Percentiles rank a stretch among this genome's conserved stretches.
These are phyloP conservation scores for Serripes groenlandicus DNA, from an alignment of 2,888 invertebrate species.

Conservation along the genomic window DNA sequence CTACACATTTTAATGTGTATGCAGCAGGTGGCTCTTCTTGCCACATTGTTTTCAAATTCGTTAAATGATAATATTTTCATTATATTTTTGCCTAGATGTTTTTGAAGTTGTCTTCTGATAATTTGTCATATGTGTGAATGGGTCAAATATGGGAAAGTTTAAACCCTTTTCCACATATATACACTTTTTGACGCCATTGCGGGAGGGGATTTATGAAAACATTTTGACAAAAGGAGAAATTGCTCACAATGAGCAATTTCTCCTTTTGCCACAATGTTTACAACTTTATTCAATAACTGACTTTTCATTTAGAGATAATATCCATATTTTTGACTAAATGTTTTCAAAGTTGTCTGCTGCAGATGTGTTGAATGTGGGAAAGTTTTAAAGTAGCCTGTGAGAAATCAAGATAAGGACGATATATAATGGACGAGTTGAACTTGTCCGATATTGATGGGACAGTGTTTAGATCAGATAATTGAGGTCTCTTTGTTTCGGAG, in stretches of 20 bases:
- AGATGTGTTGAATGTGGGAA: too few species aligned
- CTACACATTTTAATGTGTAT: background rate
- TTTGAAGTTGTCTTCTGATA: too few species aligned
- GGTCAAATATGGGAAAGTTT: background rate
- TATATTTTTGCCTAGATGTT: too few species aligned
- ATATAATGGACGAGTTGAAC: too few species aligned
- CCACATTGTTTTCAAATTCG: background rate
- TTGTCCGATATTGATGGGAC: conserved; percentile 2
- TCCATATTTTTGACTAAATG: too few species aligned
- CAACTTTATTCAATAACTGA: too few species aligned
- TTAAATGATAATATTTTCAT: background rate
- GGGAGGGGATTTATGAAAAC: background rate
- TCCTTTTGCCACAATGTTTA: conserved; percentile 1
- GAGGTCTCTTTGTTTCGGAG: too few species aligned
- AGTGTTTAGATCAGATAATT: conserved; percentile 2
- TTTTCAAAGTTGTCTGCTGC: too few species aligned
- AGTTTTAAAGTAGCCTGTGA: too few species aligned
- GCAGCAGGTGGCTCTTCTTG: background rate
- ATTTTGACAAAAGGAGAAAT: conserved; percentile 6
- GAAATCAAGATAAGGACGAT: too few species aligned
- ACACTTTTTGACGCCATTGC: background rate
- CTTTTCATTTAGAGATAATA: too few species aligned
- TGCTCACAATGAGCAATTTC: background rate
- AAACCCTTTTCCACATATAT: background rate
- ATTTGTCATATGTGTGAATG: background rate